These are phyloP conservation scores for Pseudomyrmex sp. DNA, from an alignment of 1,140 invertebrate genomes.

Conservation along the genomic window DNA sequence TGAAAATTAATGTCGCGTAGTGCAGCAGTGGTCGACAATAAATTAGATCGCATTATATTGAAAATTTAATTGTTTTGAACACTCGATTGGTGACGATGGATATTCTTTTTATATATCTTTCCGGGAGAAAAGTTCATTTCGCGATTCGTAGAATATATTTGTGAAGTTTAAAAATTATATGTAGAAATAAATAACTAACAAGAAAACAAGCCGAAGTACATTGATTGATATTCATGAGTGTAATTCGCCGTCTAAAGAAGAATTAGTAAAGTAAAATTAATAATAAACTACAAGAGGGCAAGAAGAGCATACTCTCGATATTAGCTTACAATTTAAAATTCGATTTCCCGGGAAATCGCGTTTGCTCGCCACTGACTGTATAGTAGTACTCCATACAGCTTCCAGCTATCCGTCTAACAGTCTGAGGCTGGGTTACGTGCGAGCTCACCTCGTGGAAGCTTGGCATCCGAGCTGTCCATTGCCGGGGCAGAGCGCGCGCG, in stretches of 20 bases:
- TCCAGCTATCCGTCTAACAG: slow-evolving; percentile 48
- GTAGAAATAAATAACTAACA: too few species aligned
- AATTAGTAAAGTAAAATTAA: slow-evolving; percentile 17
- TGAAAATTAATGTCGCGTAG: slow-evolving; percentile 37
- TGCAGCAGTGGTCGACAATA: slow-evolving; percentile 1
- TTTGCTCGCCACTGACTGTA: slow-evolving; percentile 36
- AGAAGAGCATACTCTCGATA: not conserved
- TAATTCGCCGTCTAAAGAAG: not conserved
- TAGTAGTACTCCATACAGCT: slow-evolving; percentile 19
- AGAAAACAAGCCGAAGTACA: not conserved
- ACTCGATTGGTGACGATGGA: not conserved
- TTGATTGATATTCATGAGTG: not conserved
- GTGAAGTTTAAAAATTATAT: too few species aligned
- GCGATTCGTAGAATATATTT: too few species aligned
- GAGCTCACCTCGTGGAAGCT: slow-evolving; percentile 65
- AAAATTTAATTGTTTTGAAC: slow-evolving; percentile 9
- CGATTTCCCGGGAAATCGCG: slow-evolving; percentile 31
- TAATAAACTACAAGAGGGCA: not conserved
- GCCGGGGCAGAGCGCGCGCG: slow-evolving; percentile 66
- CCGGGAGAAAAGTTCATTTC: not conserved
- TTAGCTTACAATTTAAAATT: slow-evolving; percentile 33
- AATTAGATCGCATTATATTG: slow-evolving; percentile 17
- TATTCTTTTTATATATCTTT: not conserved
- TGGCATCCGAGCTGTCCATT: slow-evolving; percentile 49
- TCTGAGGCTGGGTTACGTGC: slow-evolving; percentile 48